Base-by-base conservation (phyloP, 2,888 invertebrate species). In the Diloba caeruleocephala region DNA sequence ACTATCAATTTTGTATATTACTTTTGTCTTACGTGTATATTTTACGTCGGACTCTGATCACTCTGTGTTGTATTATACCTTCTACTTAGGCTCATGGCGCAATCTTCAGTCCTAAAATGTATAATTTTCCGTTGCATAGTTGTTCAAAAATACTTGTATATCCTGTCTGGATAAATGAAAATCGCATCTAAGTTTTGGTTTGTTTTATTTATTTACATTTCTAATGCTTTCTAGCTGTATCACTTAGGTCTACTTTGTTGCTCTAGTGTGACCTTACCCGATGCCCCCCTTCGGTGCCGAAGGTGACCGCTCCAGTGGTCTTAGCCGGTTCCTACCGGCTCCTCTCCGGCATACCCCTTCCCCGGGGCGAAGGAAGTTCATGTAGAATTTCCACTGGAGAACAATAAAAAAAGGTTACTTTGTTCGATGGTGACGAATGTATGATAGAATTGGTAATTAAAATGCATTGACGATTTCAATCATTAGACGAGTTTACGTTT, bases 171-270 rank as follows among this genome's bases (percentile, higher is more conserved):
- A 55, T 55, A 52, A 59, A 61, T 42, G 52, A 52, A 64, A 45
- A 65, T 52, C 33, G 23, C 23, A 59, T 42, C 45, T 42, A 44
- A 58, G 32, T 29, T 25, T 64, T 39, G n/a, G 39, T 65, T 61
- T 58, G 51, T 64, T 61, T 34, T 32, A 15, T 21, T 36, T 53
- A 3, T 17, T 33, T 33, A 5, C 14, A 2, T 28, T 4, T 12
- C 1, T 4, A 5, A 12, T 25, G 1, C 10, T 12, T 28, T 25
- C 3, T 25, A 3, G 1, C 7, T 25, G 25, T 4, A 2, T 25
- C 1, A 3, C 8, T 25, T 3, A 7, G 3, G 3, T 19, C 6
- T 3, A 19, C 19, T 3, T 19, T 19, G 19, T n/a, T n/a, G n/a
- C n/a, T n/a, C n/a, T n/a, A n/a, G n/a, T n/a, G n/a, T n/a, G n/a